phyloP scores from a whole-genome alignment of 1,140 invertebrate genomes.

The Pseudomyrmex sp. region DNA sequence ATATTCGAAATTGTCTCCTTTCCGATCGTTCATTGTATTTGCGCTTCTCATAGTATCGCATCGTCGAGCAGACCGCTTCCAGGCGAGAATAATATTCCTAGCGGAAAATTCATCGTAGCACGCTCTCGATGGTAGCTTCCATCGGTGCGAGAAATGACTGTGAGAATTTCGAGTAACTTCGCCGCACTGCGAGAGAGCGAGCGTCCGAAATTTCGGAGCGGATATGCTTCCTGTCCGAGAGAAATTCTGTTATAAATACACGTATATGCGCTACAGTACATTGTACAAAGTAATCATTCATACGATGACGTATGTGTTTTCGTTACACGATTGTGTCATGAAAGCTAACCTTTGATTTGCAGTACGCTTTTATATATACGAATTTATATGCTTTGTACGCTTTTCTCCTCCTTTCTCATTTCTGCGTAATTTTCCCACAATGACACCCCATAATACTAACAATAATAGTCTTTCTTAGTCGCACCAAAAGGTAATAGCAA shows the following conservation, averaged over 20 bases:
- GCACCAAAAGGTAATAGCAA: too few species aligned
- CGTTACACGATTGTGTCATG: neutral
- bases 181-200: neutral
- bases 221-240: neutral
- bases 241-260: neutral
- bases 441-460: too few species aligned
- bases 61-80: neutral
- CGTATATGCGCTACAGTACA: neutral
- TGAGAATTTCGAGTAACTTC: constrained; percentile 52
- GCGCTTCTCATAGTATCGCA: constrained; percentile 15
- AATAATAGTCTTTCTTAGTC: too few species aligned
- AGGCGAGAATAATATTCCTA: constrained; percentile 53
- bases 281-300: neutral
- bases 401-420: too few species aligned
- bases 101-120: constrained; percentile 48
- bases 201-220: constrained; percentile 28
- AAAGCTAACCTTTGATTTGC: neutral
- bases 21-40: constrained; percentile 30
- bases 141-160: constrained; percentile 58
- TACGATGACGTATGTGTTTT: neutral
- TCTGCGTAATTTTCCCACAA: too few species aligned
- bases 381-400: too few species aligned
- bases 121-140: constrained; percentile 25
- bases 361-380: too few species aligned
- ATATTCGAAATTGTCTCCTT: constrained; percentile 1